Conservation (phyloP, 1,140 invertebrate genomes). For the Macrobrachium rosenbergii region DNA sequence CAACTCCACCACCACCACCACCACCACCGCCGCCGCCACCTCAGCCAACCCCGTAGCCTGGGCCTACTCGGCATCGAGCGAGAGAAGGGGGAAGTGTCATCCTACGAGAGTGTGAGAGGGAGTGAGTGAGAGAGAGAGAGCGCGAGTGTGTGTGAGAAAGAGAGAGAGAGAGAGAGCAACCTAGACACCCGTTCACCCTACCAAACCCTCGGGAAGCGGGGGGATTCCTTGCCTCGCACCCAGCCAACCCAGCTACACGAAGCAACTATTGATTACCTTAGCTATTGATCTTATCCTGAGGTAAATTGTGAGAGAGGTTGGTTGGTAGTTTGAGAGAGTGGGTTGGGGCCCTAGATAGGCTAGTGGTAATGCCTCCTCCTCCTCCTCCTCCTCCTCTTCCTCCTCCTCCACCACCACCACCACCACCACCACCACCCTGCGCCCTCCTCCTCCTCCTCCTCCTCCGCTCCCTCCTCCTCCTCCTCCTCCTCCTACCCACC, state of each 20-base stretch:
- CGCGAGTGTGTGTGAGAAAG: slow-evolving; percentile 24
- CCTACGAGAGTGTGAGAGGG: slow-evolving; percentile 19
- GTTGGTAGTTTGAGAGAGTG: slow-evolving; percentile 26
- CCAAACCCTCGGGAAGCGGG: background rate
- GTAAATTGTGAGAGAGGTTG: slow-evolving; percentile 45
- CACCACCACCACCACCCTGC: background rate
- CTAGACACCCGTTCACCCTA: slow-evolving; percentile 12
- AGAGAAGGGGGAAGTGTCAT: slow-evolving; percentile 47
- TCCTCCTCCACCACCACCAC: background rate
- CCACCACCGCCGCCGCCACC: slow-evolving; percentile 15
- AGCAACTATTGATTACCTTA: slow-evolving; percentile 54
- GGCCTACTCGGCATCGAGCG: slow-evolving; percentile 54
- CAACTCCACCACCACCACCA: background rate
- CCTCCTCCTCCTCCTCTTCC: slow-evolving; percentile 30
- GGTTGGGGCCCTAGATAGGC: background rate
- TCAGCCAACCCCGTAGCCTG: slow-evolving; percentile 15
- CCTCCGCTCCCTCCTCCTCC: slow-evolving; percentile 23
- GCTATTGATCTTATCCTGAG: slow-evolving; percentile 51
- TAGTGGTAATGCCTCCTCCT: no score
- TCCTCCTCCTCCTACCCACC: slow-evolving; percentile 45
- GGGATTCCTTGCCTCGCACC: background rate
- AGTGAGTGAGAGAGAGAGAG: slow-evolving; percentile 41
- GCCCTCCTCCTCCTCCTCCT: slow-evolving; percentile 24
- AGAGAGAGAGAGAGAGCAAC: slow-evolving; percentile 19
- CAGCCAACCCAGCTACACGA: slow-evolving; percentile 40